phyloP scores from a whole-genome alignment of 2,888 invertebrate species.

The Lasioglossum morio region DNA sequence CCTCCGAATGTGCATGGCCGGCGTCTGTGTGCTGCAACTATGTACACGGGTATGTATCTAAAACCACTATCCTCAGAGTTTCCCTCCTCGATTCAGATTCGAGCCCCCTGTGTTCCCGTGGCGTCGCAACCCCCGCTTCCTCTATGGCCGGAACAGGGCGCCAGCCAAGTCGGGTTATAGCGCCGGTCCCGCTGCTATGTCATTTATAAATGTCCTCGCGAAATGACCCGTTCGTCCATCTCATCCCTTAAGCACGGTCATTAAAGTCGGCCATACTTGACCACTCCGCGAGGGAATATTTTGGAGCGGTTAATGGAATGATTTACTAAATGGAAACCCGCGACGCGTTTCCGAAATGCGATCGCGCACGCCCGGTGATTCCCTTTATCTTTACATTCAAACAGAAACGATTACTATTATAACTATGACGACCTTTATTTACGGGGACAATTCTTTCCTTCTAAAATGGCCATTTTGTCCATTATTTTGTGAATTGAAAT shows the following conservation, averaged over 20 bases:
- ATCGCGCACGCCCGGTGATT: neutral
- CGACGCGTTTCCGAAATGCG: constrained; percentile 2
- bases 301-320: constrained; percentile 57
- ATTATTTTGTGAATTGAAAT: neutral
- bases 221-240: constrained; percentile 84
- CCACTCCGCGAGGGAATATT: constrained; percentile 50
- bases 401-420: neutral
- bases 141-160: constrained; percentile 68
- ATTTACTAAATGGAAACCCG: constrained; percentile 48
- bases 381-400: neutral
- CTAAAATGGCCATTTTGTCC: neutral
- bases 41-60: constrained; percentile 69
- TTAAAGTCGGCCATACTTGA: constrained; percentile 80
- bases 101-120: constrained; percentile 31
- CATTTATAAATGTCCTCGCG: constrained; percentile 84
- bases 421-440: too few relatives aligned
- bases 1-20: constrained; percentile 73
- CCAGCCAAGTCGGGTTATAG: constrained; percentile 77
- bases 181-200: constrained; percentile 78
- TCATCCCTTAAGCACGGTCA: constrained; percentile 82
- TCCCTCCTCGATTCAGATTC: constrained; percentile 77
- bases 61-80: constrained; percentile 82
- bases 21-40: constrained; percentile 56
- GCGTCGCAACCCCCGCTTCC: constrained; percentile 63
- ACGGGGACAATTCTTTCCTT: too few relatives aligned